Evolutionary conservation across 2,113 vertebrate genomes (phyloP).

Genomic region (Bubo blakistoni): DNA sequence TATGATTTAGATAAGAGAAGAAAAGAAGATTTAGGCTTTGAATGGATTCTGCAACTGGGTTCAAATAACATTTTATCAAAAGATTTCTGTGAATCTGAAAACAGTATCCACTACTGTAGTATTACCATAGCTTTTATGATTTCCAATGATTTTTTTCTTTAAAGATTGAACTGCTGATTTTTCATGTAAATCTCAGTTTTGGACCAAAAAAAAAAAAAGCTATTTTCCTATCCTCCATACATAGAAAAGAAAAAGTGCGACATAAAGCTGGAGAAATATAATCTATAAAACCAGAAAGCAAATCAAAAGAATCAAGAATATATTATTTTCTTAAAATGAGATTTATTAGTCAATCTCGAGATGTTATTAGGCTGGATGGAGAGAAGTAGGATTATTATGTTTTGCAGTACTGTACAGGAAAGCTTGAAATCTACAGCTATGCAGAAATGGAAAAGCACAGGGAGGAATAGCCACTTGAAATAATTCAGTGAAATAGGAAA

Average conservation of each 20-base stretch:
- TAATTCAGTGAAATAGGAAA: not conserved
- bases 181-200: not conserved
- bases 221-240: not conserved
- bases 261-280: not conserved
- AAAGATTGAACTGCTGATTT: not conserved
- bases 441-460: constrained; percentile 7
- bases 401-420: not conserved
- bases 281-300: not conserved
- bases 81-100: not conserved
- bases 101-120: not conserved
- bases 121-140: not conserved
- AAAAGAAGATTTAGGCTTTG: not conserved
- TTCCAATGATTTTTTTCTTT: not conserved
- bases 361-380: not conserved
- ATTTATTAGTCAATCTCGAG: constrained; percentile 41
- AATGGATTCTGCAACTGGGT: not conserved
- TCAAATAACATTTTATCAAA: not conserved
- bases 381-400: not conserved
- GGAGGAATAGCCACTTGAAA: not conserved
- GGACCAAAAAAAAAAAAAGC: not conserved
- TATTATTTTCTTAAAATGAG: not conserved
- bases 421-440: constrained; percentile 23
- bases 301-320: constrained; percentile 13
- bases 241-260: not conserved
- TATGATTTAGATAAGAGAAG: not conserved